Conservation (phyloP, 1,140 invertebrate species). For the Riptortus pedestris region DNA sequence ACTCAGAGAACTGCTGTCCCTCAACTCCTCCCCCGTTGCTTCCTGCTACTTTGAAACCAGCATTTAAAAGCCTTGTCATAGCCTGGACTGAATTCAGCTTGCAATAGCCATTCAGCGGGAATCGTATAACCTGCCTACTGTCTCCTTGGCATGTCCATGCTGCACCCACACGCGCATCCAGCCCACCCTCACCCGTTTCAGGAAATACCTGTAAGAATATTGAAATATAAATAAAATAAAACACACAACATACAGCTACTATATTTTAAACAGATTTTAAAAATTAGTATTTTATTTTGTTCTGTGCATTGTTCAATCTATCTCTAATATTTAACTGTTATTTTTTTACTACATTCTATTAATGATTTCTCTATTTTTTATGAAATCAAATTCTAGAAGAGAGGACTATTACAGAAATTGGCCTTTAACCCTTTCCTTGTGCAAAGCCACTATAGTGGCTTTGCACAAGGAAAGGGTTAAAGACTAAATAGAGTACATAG, state of each 20-base stretch:
- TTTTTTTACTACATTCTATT: too few relatives aligned
- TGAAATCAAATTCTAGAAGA: too few relatives aligned
- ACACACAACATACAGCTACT: not conserved
- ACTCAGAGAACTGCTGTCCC: constrained; percentile 86
- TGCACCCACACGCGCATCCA: constrained; percentile 67
- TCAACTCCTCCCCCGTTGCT: constrained; percentile 82
- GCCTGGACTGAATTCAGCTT: constrained; percentile 85
- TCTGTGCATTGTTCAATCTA: too few relatives aligned
- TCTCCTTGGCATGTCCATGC: constrained; percentile 74
- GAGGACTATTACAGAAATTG: too few relatives aligned
- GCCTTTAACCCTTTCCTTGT: too few relatives aligned
- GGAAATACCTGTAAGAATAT: constrained; percentile 54
- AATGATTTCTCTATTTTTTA: too few relatives aligned
- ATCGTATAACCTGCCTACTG: constrained; percentile 72
- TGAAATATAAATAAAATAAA: not conserved
- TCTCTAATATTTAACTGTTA: too few relatives aligned
- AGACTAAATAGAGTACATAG: too few relatives aligned
- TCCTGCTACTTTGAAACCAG: constrained; percentile 67
- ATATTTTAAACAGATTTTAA: too few relatives aligned
- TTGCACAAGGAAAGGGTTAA: too few relatives aligned
- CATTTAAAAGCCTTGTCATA: constrained; percentile 75
- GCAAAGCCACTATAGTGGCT: too few relatives aligned
- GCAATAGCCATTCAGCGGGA: constrained; percentile 85
- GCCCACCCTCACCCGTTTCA: constrained; percentile 71
- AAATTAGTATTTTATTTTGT: too few relatives aligned